Base-by-base conservation (phyloP, 2,888 invertebrate genomes). In the Drosophila mettleri region DNA sequence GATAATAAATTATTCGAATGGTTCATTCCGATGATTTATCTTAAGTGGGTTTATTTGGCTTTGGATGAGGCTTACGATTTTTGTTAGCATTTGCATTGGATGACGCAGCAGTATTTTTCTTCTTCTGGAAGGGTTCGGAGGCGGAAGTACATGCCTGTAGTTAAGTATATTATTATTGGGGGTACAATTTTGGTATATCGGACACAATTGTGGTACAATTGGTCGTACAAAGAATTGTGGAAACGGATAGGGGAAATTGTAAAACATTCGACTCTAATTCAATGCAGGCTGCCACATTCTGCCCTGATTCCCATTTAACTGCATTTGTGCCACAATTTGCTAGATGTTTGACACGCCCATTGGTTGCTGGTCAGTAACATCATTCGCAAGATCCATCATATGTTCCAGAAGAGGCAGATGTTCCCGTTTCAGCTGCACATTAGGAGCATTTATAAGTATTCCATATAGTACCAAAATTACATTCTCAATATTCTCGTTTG, bases 381-480 rank as follows among this genome's bases (percentile, higher is more conserved):
- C 3, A 3, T 59, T 63, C 0, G 69, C 62, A 6, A 69, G 7
- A 2, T 69, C 54, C 43, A 53, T 36, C 69, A 70, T 70, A 29
- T 70, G 69, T 10, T 70, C 63, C 34, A 70, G 18, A 2, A 70
- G 51, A 0, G 62, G 45, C 36, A 70, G 31, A 12, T 70, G 70
- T 1, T 43, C 39, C 0, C 34, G 45, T 9, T 8, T 70, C 2
- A 70, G 36, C 69, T 69, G 39, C 10, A 38, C 4, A 20, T 12
- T 4, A 31, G 33, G 41, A 14, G 1, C 5, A 20, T n/a, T 41
- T n/a, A 1, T 36, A 2, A 33, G 7, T 4, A 16, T 41, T 10
- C 3, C 22, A 16, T 10, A 7, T 9, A 24, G 2, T 29, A 70
- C 71, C 48, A 16, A 55, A 14, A 48, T 48, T 7, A 78, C 65